Percentiles rank a stretch among this genome's conserved stretches.
Evolutionary conservation across 2,888 invertebrate species (phyloP).

Genomic region (Pasiphila rectangulata): DNA sequence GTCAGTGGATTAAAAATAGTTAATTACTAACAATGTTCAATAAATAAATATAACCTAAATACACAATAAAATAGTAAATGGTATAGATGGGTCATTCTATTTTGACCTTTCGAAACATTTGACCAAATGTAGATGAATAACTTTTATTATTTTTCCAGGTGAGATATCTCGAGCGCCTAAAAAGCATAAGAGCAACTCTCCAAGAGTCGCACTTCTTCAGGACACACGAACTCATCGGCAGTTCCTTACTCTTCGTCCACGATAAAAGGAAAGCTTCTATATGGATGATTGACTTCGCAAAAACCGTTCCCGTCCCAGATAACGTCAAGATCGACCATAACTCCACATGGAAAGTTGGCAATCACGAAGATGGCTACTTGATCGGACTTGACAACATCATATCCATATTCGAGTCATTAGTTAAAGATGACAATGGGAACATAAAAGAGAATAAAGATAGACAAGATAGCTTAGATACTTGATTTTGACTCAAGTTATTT

Average conservation of each 20-base stretch:
- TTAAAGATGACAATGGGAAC: constrained; percentile 69
- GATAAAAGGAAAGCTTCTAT: constrained; percentile 92
- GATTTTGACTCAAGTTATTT: constrained; percentile 45
- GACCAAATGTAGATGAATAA: too few relatives aligned
- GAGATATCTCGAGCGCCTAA: constrained; percentile 91
- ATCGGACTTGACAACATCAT: constrained; percentile 95
- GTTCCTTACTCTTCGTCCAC: constrained; percentile 96
- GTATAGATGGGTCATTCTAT: too few relatives aligned
- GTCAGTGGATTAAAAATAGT: too few relatives aligned
- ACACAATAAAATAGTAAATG: too few relatives aligned
- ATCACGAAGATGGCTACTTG: constrained; percentile 97
- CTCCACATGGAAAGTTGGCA: constrained; percentile 94
- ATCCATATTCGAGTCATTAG: constrained; percentile 87
- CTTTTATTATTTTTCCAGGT: constrained; percentile 79
- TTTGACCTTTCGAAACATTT: too few relatives aligned
- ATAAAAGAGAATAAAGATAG: constrained; percentile 62
- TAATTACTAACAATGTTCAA: too few relatives aligned
- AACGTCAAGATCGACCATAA: constrained; percentile 88
- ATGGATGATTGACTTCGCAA: constrained; percentile 99
- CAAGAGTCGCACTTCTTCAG: constrained; percentile 94
- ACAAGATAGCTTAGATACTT: constrained; percentile 70
- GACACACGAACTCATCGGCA: constrained; percentile 96
- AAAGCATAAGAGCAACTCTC: constrained; percentile 90
- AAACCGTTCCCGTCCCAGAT: constrained; percentile 91
- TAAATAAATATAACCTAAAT: too few relatives aligned